These are phyloP conservation scores for Grus americana DNA, from an alignment of 2,113 vertebrate species.

Conservation along the genomic window DNA sequence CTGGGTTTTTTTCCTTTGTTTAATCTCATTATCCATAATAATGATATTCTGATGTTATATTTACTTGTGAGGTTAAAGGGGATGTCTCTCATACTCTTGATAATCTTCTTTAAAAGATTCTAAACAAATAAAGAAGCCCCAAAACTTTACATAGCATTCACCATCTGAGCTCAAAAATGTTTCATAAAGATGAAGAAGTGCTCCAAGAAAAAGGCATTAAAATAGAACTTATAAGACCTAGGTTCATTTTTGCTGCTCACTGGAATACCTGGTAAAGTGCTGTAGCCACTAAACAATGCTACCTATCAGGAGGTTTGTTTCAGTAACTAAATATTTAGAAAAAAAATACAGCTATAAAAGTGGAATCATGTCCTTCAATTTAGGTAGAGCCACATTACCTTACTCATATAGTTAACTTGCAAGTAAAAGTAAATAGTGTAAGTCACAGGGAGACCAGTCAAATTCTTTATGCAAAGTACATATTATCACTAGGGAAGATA, in stretches of 20 bases:
- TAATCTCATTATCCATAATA: neutral
- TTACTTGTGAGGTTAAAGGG: neutral
- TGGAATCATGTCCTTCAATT: neutral
- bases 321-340: neutral
- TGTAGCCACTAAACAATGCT: neutral
- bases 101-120: neutral
- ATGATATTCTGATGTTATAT: neutral
- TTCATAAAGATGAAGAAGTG: neutral
- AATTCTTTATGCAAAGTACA: conserved; percentile 9
- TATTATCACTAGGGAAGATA: conserved; percentile 24
- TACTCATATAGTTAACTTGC: neutral
- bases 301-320: neutral
- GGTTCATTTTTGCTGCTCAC: neutral
- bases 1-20: neutral
- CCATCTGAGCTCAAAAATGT: neutral
- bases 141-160: neutral
- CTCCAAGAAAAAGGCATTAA: neutral
- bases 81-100: neutral
- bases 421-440: conserved; percentile 24
- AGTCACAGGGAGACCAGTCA: conserved; percentile 1
- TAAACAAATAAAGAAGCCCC: neutral
- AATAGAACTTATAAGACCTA: neutral
- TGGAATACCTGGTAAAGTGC: neutral
- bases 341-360: neutral
- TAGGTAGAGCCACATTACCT: neutral